phyloP scores from a whole-genome alignment of 2,113 vertebrate species.

The Oreochromis tanganicae region DNA sequence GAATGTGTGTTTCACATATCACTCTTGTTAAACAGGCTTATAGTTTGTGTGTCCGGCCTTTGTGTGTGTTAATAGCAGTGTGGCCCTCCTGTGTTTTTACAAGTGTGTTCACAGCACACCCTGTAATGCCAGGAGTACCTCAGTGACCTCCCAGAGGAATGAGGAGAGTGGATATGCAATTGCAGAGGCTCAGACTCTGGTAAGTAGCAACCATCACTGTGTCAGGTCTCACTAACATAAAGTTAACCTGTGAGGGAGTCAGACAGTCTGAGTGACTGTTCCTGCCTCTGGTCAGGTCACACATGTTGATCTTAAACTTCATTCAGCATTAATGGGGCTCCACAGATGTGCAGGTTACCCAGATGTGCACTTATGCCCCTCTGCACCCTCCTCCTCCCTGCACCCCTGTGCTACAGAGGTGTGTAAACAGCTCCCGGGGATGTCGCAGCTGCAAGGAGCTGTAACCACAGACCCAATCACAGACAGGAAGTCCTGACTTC shows the following conservation, averaged over 20 bases:
- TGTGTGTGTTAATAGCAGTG: neutral
- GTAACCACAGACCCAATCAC: neutral
- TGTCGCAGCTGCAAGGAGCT: neutral
- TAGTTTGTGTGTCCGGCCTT: neutral
- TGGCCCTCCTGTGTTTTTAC: neutral
- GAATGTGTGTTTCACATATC: neutral
- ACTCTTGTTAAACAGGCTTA: neutral
- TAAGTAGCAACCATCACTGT: neutral
- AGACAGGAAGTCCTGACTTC: neutral
- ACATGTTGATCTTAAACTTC: neutral
- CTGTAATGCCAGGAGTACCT: neutral
- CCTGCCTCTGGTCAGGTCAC: neutral
- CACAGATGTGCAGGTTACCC: neutral
- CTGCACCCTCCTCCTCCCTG: neutral
- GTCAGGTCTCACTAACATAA: neutral
- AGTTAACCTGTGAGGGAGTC: neutral
- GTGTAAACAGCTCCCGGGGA: neutral
- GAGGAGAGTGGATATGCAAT: neutral
- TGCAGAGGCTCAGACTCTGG: neutral
- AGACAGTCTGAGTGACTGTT: neutral
- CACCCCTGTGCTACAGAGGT: neutral
- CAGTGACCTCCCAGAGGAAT: neutral
- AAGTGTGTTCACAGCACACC: neutral
- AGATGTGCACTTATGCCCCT: neutral
- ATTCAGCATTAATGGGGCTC: neutral